Conservation (phyloP, 2,888 invertebrate species). For the Agrochola circellaris region DNA sequence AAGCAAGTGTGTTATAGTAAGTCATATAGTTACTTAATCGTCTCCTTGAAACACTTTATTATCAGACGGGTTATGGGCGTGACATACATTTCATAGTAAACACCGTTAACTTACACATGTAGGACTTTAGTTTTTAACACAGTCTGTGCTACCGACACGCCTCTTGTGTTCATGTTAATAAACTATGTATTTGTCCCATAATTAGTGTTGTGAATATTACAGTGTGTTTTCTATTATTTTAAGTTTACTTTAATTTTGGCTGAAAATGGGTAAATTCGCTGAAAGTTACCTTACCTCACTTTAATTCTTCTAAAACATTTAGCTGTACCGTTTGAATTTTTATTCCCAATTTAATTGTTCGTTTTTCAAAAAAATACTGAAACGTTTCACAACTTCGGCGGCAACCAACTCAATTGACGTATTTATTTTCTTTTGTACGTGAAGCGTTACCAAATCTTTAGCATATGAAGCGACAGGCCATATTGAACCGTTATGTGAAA, state of each 20-base stretch:
- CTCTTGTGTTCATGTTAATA: slow-evolving; percentile 45
- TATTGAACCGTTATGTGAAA: slow-evolving; percentile 59
- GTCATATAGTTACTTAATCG: slow-evolving; percentile 85
- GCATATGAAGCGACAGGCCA: slow-evolving; percentile 29
- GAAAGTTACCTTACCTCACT: not conserved
- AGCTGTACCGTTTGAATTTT: not conserved
- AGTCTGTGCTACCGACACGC: slow-evolving; percentile 40
- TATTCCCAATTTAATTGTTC: too few species aligned
- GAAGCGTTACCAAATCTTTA: slow-evolving; percentile 16
- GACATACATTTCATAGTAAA: slow-evolving; percentile 86
- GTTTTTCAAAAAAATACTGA: too few species aligned
- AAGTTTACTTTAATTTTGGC: not conserved
- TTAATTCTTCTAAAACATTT: not conserved
- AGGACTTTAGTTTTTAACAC: slow-evolving; percentile 66
- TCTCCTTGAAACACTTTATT: slow-evolving; percentile 89
- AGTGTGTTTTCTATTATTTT: slow-evolving; percentile 6
- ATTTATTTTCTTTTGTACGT: slow-evolving; percentile 31
- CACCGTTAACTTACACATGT: slow-evolving; percentile 73
- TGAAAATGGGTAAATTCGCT: not conserved
- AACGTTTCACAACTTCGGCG: not conserved
- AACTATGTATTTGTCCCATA: slow-evolving; percentile 45
- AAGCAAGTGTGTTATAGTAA: slow-evolving; percentile 72
- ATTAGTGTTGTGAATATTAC: slow-evolving; percentile 46
- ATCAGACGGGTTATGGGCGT: slow-evolving; percentile 87
- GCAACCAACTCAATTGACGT: not conserved